Conservation (phyloP, 2,888 invertebrate species). For the Chorisops tibialis region DNA sequence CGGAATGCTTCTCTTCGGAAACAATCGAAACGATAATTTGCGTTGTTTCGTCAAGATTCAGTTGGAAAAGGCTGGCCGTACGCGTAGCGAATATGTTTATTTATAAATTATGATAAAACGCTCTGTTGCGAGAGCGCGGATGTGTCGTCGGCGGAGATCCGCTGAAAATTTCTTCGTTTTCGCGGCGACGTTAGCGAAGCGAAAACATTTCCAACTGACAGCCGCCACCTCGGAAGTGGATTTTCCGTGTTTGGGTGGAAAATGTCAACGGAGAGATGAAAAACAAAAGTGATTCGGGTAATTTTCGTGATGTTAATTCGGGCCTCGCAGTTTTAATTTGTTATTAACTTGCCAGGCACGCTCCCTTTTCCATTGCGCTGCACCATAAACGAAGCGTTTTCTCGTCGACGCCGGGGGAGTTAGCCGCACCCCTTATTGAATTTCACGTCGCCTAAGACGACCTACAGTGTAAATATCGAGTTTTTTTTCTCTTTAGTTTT, state of each 20-base stretch:
- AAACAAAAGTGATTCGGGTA: too few species aligned
- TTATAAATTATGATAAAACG: conserved; percentile 23
- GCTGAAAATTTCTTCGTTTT: neutral
- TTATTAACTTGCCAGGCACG: too few species aligned
- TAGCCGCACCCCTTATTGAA: conserved; percentile 16
- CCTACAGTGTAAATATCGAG: neutral
- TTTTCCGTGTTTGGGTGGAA: too few species aligned
- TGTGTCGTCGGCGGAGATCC: neutral
- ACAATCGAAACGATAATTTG: conserved; percentile 10
- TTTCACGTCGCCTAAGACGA: neutral
- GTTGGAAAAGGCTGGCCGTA: conserved; percentile 8
- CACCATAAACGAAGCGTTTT: too few species aligned
- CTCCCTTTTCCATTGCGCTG: too few species aligned
- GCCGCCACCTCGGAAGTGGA: too few species aligned
- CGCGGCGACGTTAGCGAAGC: neutral
- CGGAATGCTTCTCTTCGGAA: too few species aligned
- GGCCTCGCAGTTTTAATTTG: too few species aligned
- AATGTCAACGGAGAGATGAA: too few species aligned
- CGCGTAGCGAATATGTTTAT: conserved; percentile 15
- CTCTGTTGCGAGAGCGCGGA: neutral
- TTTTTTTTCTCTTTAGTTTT: neutral
- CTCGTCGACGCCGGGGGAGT: conserved; percentile 8
- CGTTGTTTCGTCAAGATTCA: conserved; percentile 8
- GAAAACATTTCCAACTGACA: neutral
- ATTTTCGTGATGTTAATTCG: too few species aligned